Evolutionary conservation across 2,797 vertebrate genomes (phyloP), one percentile per base, ranked within the genome.

Genomic region (Otus scops): DNA sequence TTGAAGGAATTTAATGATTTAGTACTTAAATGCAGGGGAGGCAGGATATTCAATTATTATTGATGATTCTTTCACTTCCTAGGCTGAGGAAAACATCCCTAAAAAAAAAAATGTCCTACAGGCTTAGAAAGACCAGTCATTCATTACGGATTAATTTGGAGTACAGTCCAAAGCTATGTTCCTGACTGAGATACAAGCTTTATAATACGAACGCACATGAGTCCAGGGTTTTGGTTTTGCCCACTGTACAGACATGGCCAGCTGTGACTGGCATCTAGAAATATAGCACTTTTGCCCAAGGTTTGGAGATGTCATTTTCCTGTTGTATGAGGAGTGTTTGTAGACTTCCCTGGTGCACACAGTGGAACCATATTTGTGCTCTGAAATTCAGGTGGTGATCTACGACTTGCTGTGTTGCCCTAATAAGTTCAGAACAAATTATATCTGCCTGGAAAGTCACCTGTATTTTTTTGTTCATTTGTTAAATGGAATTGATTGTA

Each of bases 201-300:
- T 36, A 24, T 36, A 32, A 19, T 36, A 7, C 34, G 38, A 56
- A 41, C 4, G 4, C 24, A 14, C 43, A 6, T 1, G 4, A 67
- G 16, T 51, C 23, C 50, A 56, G 28, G 11, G 10, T 20, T 92
- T 86, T 53, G 39, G 3, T 20, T 63, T 84, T 69, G 17, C n/a
- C 11, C 3, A 0, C 36, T 39, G 10, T 63, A 45, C 23, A 50
- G 32, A 28, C 22, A 10, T 28, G 13, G 47, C 18, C 23, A 18
- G 19, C 30, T 82, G 23, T 79, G 67, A 20, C 10, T 16, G 50
- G 19, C 34, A 36, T 41, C 24, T 69, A 57, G 45, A 92, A 69
- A 38, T 38, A 14, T 0, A 38, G 13, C 22, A 65, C 8, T 5
- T 36, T 36, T 51, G 7, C 14, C 48, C 27, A 45, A 32, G 1